Percentiles rank a stretch among this genome's conserved stretches.
phyloP scores from a whole-genome alignment of 2,888 invertebrate species.

The Phlogophora meticulosa region DNA sequence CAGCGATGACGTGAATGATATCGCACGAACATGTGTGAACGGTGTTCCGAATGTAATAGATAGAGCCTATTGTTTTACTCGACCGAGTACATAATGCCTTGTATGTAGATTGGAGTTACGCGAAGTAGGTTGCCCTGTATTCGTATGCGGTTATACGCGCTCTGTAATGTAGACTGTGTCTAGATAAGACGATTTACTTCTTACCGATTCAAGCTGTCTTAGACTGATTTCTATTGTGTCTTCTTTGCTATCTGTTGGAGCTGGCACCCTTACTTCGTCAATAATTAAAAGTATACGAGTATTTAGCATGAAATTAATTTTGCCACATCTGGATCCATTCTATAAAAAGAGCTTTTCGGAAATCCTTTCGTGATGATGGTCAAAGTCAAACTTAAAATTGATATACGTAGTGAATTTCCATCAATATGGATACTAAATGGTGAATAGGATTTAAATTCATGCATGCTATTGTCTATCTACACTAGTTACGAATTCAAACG shows the following conservation, averaged over 20 bases:
- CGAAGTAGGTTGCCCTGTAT: slow-evolving; percentile 43
- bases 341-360: too few species aligned
- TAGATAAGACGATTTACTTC: slow-evolving; percentile 45
- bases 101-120: slow-evolving; percentile 56
- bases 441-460: not conserved
- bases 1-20: slow-evolving; percentile 59
- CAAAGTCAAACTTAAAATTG: too few species aligned
- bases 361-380: not conserved
- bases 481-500: not conserved
- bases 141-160: slow-evolving; percentile 35
- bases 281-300: too few species aligned
- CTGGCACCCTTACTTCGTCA: not conserved
- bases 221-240: not conserved
- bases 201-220: slow-evolving; percentile 5
- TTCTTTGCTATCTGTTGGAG: not conserved
- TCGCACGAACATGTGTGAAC: slow-evolving; percentile 56
- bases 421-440: not conserved
- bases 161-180: slow-evolving; percentile 44
- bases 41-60: slow-evolving; percentile 59
- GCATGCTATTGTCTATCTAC: not conserved
- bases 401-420: too few species aligned
- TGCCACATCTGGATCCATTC: too few species aligned
- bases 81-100: slow-evolving; percentile 36
- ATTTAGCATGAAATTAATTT: too few species aligned
- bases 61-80: slow-evolving; percentile 65